A percentile compares a stretch with the other conserved stretches of the same genome.
phyloP scores from a whole-genome alignment of 1,140 invertebrate genomes.

The Oryctes rhinoceros region DNA sequence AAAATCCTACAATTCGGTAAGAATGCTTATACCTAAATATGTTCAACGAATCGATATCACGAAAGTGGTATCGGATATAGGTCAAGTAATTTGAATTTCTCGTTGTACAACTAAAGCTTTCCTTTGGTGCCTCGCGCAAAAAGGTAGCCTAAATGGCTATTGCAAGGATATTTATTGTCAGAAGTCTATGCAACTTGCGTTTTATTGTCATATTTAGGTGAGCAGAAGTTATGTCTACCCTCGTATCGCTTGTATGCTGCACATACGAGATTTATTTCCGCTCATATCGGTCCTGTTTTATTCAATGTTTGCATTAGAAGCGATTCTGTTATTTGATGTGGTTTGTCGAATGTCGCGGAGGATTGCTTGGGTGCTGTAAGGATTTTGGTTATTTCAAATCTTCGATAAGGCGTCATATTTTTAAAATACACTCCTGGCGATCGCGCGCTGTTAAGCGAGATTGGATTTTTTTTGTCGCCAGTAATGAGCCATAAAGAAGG shows the following conservation, averaged over 20 bases:
- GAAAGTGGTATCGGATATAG: not conserved
- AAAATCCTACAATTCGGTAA: not conserved
- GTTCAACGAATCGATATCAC: not conserved
- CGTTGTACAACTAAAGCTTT: not conserved
- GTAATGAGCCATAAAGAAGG: too few relatives aligned
- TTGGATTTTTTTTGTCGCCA: too few relatives aligned
- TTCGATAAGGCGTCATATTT: too few relatives aligned
- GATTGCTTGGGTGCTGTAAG: too few relatives aligned
- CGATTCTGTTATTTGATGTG: not conserved
- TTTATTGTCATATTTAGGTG: conserved; percentile 15
- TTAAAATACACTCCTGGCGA: too few relatives aligned
- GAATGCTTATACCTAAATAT: not conserved
- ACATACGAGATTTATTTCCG: conserved; percentile 6
- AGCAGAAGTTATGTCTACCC: not conserved
- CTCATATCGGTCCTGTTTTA: not conserved
- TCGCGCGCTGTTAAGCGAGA: too few relatives aligned
- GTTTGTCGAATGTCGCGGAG: not conserved
- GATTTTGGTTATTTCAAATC: too few relatives aligned
- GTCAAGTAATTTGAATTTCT: conserved; percentile 10
- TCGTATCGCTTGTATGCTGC: not conserved
- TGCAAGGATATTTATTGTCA: conserved; percentile 14
- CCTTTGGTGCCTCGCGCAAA: not conserved
- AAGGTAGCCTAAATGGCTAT: not conserved
- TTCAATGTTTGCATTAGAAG: not conserved
- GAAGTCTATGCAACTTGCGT: conserved; percentile 8